Percentiles rank a stretch among this genome's conserved stretches.
Conservation (phyloP, 2,888 invertebrate genomes). For the Vannuccia rotundouncinata region DNA sequence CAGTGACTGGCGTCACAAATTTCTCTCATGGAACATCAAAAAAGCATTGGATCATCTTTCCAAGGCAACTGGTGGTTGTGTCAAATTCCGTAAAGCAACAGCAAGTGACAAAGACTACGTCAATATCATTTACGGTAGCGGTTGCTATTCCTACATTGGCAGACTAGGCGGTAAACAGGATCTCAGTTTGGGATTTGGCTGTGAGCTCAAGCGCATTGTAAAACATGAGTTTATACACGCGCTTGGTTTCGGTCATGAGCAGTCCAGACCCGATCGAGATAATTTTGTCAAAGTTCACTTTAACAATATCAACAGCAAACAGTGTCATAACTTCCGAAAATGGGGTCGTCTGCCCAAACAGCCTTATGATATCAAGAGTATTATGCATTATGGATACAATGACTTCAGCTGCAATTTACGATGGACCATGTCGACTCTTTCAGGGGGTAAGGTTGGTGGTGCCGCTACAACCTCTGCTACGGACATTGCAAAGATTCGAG, state of each 20-base stretch:
- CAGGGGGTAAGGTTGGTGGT: conserved; percentile 1
- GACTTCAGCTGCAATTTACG: conserved; percentile 29
- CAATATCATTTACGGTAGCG: conserved; percentile 7
- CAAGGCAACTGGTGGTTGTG: conserved; percentile 3
- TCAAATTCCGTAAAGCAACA: conserved; percentile 16
- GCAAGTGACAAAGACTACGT: neutral
- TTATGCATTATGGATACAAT: conserved; percentile 33
- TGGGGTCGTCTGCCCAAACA: conserved; percentile 19
- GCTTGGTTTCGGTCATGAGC: conserved; percentile 35
- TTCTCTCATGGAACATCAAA: conserved; percentile 18
- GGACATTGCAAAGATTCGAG: conserved; percentile 22
- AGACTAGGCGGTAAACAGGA: neutral
- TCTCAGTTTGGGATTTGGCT: conserved; percentile 12
- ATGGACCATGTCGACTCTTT: conserved; percentile 10
- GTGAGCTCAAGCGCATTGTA: conserved; percentile 27
- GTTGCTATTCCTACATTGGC: conserved; percentile 11
- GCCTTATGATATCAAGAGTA: conserved; percentile 33
- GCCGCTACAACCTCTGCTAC: neutral
- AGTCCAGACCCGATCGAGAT: conserved; percentile 34
- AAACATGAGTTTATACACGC: conserved; percentile 36
- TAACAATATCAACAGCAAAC: conserved; percentile 12
- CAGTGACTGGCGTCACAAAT: conserved; percentile 12
- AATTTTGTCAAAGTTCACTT: conserved; percentile 1
- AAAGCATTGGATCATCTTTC: neutral
- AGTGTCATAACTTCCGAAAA: neutral